Percentiles rank a stretch among this genome's conserved stretches.
Evolutionary conservation across 2,797 vertebrate species (phyloP).

Genomic region (Sebastes matsubarae): DNA sequence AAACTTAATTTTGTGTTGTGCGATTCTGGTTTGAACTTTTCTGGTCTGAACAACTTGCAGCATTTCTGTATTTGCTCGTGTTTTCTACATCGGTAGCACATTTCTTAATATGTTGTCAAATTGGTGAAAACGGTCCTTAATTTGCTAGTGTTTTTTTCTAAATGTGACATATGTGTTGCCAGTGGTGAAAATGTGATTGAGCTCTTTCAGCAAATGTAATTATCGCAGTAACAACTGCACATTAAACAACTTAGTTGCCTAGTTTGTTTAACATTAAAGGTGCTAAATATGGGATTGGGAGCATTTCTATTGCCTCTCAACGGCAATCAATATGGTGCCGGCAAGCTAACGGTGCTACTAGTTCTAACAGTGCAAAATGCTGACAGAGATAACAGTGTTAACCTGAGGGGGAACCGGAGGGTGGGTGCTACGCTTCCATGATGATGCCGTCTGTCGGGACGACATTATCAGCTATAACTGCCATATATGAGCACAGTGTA

Average conservation of each 20-base stretch:
- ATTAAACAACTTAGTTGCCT: not conserved
- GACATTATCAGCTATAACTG: no score
- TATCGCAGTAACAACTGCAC: not conserved
- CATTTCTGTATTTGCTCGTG: not conserved
- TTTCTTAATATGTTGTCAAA: not conserved
- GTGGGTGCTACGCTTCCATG: no score
- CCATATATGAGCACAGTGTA: no score
- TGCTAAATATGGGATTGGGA: not conserved
- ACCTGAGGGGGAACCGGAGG: no score
- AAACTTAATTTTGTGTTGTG: not conserved
- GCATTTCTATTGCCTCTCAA: not conserved
- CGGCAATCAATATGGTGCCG: not conserved
- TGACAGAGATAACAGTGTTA: not conserved
- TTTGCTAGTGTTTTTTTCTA: not conserved
- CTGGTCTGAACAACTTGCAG: no score
- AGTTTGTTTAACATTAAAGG: not conserved
- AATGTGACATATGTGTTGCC: not conserved
- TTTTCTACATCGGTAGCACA: not conserved
- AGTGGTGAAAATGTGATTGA: not conserved
- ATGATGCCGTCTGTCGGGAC: no score
- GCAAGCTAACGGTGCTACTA: not conserved
- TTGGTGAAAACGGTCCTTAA: not conserved
- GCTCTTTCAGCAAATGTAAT: not conserved
- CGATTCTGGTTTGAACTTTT: no score
- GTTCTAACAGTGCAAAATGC: not conserved